Percentiles rank a stretch among this genome's conserved stretches.
These are phyloP conservation scores for Apis dorsata DNA, from an alignment of 1,140 invertebrate genomes.

Conservation along the genomic window DNA sequence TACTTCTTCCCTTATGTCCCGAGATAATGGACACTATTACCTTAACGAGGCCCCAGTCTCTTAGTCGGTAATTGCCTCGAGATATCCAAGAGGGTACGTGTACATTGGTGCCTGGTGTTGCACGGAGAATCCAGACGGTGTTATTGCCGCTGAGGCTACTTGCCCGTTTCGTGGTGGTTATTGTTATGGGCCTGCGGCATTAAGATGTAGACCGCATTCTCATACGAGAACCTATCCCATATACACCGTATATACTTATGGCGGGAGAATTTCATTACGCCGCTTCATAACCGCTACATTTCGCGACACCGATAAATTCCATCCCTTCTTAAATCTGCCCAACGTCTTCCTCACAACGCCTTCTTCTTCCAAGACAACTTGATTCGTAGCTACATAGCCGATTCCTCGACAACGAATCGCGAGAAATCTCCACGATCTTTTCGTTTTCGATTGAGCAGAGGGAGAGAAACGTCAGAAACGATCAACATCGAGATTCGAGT, in stretches of 20 bases:
- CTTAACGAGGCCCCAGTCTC: conserved; percentile 77
- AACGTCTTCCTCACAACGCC: neutral
- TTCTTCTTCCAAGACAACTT: conserved; percentile 55
- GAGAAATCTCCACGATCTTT: too few relatives aligned
- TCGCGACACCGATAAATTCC: conserved; percentile 72
- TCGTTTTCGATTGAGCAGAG: too few relatives aligned
- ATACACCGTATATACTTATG: conserved; percentile 49
- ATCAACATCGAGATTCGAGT: neutral
- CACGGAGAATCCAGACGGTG: conserved; percentile 70
- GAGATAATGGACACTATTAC: conserved; percentile 79
- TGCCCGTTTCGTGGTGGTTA: conserved; percentile 75
- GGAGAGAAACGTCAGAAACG: too few relatives aligned
- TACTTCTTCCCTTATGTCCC: conserved; percentile 74
- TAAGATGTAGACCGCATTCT: conserved; percentile 75
- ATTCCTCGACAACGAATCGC: neutral
- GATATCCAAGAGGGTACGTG: conserved; percentile 69
- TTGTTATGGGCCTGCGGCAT: conserved; percentile 79
- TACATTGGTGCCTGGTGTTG: conserved; percentile 62
- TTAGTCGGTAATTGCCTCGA: conserved; percentile 78
- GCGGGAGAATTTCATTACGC: conserved; percentile 74
- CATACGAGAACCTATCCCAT: conserved; percentile 60
- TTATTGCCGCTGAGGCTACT: conserved; percentile 75
- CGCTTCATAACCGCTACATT: conserved; percentile 73
- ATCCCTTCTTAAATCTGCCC: conserved; percentile 61
- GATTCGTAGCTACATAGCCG: too few relatives aligned